These are phyloP conservation scores for Xyrichtys novacula DNA, from an alignment of 2,797 vertebrate genomes.

Conservation along the genomic window DNA sequence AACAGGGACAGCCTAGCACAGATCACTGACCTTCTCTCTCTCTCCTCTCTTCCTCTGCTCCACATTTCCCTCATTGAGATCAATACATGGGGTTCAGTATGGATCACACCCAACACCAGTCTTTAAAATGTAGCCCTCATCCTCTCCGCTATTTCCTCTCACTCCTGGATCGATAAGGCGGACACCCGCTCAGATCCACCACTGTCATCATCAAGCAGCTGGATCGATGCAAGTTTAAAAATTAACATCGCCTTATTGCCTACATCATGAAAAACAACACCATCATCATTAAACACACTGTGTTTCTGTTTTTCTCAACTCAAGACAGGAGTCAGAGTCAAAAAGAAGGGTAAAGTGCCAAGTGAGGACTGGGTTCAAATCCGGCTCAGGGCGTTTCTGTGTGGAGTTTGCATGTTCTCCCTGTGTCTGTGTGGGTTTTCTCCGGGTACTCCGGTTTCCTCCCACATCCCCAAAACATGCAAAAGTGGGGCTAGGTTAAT, in stretches of 20 bases:
- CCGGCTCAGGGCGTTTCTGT: too few relatives aligned
- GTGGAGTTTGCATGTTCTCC: too few relatives aligned
- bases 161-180: slow-evolving; percentile 26
- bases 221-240: slow-evolving; percentile 49
- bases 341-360: not conserved
- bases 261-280: slow-evolving; percentile 18
- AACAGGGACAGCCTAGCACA: not conserved
- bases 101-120: slow-evolving; percentile 36
- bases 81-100: slow-evolving; percentile 42
- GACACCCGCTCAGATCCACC: slow-evolving; percentile 9
- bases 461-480: too few relatives aligned
- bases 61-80: slow-evolving; percentile 32
- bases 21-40: slow-evolving; percentile 35
- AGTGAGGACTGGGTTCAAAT: too few relatives aligned
- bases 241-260: slow-evolving; percentile 27
- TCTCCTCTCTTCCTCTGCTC: slow-evolving; percentile 14
- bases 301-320: slow-evolving; percentile 6
- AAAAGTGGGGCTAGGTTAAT: too few relatives aligned
- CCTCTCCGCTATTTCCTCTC: slow-evolving; percentile 34
- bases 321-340: not conserved
- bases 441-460: too few relatives aligned
- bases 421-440: too few relatives aligned
- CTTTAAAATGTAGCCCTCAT: slow-evolving; percentile 51
- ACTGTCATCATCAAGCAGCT: slow-evolving; percentile 26
- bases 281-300: slow-evolving; percentile 2